Conservation (phyloP, 2,888 invertebrate species). For the Dastarcus helophoroides region DNA sequence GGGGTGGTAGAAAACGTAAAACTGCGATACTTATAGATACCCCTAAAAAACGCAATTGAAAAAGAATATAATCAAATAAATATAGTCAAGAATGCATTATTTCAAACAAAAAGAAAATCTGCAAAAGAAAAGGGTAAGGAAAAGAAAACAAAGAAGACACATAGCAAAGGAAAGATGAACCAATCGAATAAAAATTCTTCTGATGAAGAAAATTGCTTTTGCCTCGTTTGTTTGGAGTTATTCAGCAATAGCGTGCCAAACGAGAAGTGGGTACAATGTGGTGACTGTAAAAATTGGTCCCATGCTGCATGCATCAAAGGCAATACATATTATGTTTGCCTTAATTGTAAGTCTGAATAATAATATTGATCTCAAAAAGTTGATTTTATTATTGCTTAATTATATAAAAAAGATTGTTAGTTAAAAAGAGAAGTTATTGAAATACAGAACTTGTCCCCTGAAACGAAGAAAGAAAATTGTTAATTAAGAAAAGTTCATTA, state of each 20-base stretch:
- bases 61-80: conserved; percentile 15
- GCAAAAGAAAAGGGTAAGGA: conserved; percentile 9
- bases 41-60: conserved; percentile 16
- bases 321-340: conserved; percentile 8
- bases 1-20: conserved; percentile 13
- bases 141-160: conserved; percentile 6
- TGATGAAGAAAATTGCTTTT: conserved; percentile 7
- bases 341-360: conserved; percentile 9
- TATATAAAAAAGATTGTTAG: too few species aligned
- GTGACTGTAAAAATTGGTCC: conserved; percentile 10
- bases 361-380: too few species aligned
- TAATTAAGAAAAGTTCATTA: too few species aligned
- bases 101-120: conserved; percentile 12
- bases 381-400: too few species aligned
- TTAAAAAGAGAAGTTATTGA: too few species aligned
- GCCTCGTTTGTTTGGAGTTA: conserved; percentile 9
- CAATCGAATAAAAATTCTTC: not conserved
- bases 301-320: conserved; percentile 10
- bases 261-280: conserved; percentile 11
- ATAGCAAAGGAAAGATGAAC: conserved; percentile 6
- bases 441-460: too few species aligned
- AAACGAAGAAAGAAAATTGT: too few species aligned
- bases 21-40: conserved; percentile 14
- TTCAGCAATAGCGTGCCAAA: conserved; percentile 9
- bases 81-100: conserved; percentile 13